phyloP scores from a whole-genome alignment of 2,113 vertebrate species.

The Trachemys scripta region DNA sequence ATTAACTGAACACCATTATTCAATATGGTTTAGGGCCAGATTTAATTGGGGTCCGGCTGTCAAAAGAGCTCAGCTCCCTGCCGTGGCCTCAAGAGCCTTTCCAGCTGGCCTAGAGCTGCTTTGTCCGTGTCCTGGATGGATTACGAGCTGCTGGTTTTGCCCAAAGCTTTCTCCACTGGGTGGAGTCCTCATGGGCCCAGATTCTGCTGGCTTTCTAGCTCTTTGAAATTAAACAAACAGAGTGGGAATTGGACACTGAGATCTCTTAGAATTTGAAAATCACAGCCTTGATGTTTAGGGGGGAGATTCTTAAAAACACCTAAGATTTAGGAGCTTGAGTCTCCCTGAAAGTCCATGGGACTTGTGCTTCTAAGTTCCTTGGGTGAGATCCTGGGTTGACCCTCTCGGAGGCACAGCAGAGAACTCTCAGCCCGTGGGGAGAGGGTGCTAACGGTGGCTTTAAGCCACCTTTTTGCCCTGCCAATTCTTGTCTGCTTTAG shows the following conservation, averaged over 20 bases:
- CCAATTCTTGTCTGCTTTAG: neutral
- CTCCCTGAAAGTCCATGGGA: neutral
- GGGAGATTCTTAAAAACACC: neutral
- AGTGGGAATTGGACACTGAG: neutral
- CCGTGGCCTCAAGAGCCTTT: neutral
- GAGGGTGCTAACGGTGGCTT: neutral
- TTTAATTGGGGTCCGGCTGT: neutral
- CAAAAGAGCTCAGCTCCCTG: neutral
- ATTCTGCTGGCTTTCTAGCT: neutral
- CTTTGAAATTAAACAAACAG: neutral
- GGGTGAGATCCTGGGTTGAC: neutral
- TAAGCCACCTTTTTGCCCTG: neutral
- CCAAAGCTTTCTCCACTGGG: neutral
- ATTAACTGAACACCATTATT: neutral
- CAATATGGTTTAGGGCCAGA: neutral
- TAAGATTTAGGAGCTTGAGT: rapidly evolving
- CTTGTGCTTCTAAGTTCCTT: neutral
- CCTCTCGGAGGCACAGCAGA: neutral
- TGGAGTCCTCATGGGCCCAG: neutral
- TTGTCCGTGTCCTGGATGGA: neutral
- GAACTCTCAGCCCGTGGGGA: neutral
- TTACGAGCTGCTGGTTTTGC: neutral
- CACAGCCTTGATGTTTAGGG: neutral
- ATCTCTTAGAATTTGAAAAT: conserved; percentile 30
- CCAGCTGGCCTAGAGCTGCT: neutral